Evolutionary conservation across 2,797 vertebrate genomes (phyloP), one percentile per base, ranked within the genome.

Genomic region (Florisuga fusca): DNA sequence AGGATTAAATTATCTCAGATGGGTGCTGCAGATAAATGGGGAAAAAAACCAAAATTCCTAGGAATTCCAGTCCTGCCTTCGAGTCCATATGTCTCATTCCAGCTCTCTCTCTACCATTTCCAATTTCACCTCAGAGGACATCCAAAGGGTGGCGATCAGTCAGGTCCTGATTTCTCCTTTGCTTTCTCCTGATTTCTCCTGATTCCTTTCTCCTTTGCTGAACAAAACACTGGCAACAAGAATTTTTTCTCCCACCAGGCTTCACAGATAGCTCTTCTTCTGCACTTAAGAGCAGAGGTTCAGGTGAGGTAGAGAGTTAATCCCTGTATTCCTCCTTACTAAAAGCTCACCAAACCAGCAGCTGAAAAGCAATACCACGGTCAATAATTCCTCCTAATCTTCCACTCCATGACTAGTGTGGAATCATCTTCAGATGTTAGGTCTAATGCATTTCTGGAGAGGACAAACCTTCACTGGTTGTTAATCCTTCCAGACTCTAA

Each of bases 361-460:
- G 22, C 17, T 68, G 43, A n/a, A 74, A 79, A 36, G 25, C 63
- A 67, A 69, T 41, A 20, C 17, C 4, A 21, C 23, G 71, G 34
- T 5, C 68, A 85, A 3, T 46, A 74, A 67, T 63, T 59, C 33
- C 48, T 72, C 17, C 18, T 59, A 59, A 76, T 63, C 66, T 7
- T 67, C 36, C 20, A 16, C 18, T 68, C 7, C 15, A 31, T n/a
- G 43, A 22, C 46, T n/a, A 9, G 20, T 14, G 19, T 34, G 33
- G 25, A 87, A 74, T 27, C 27, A 67, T 89, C 89, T 88, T 45
- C 22, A 72, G 66, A 33, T 8, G 10, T n/a, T 29, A 75, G 46
- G 64, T 19, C 18, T 0, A 1, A 43, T 43, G 18, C 27, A 9
- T 0, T n/a, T 58, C 14, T 69, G 29, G 62, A 46, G 23, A 38